Base-by-base conservation (phyloP, 2,888 invertebrate species). In the Notodonta dromedarius region DNA sequence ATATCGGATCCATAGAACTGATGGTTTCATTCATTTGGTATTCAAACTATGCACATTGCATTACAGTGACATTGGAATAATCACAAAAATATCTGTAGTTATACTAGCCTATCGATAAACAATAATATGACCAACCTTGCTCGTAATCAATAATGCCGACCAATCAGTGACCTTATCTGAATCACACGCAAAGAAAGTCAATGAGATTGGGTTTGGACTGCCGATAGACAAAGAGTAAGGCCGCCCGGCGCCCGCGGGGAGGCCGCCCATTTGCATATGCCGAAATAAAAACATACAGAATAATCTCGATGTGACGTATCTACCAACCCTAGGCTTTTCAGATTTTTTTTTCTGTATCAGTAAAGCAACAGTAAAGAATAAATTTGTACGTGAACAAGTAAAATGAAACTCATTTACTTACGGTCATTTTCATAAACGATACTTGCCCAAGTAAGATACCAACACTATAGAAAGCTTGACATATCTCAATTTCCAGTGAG, bases 261-360 rank as follows among this genome's bases (percentile, higher is more conserved):
- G 57, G 57, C 53, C 54, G 59, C 3, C 24, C 16, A 44, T 59
- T 59, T 54, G 54, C 59, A 59, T 59, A 57, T 42, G 57, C 56
- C 14, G 24, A 48, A 56, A 56, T 16, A 56, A 48, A 51, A 51
- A 16, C 4, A 51, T 24, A 32, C 24, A 12, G 2, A 50, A n/a
- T 4, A 50, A 14, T 51, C 32, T 24, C 24, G 24, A 24, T 24
- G 24, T 24, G 24, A 24, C 2, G 24, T 24, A 2, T 2, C 2
- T 24, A 24, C 24, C 24, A 24, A 24, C 24, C 24, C 24, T 24
- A 24, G 24, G 24, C 24, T 24, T 24, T 24, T 24, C 24, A 24
- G 24, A 24, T 24, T 1, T 24, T 2, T n/a, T 24, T 24, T 24
- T 24, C 24, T 24, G 24, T 24, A 24, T 24, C 24, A 24, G 2